These are phyloP conservation scores for Drosophila suzukii DNA, from an alignment of 1,140 invertebrate genomes.

Conservation along the genomic window DNA sequence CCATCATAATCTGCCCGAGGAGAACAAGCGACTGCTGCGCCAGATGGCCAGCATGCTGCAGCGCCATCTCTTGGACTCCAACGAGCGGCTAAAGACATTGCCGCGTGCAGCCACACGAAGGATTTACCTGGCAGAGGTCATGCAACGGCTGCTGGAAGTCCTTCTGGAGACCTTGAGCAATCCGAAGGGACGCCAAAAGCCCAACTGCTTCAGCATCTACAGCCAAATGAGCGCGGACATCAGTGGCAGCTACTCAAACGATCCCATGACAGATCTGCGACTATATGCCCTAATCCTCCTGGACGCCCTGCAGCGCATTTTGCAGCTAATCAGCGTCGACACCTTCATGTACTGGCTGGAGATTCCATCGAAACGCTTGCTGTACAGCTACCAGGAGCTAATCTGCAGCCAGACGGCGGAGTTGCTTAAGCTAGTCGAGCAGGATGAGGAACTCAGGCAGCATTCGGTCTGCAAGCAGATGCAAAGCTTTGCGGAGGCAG, in stretches of 20 bases:
- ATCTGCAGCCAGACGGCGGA: conserved; percentile 23
- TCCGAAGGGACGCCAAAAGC: not conserved
- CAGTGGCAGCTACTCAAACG: conserved; percentile 6
- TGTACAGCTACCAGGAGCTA: conserved; percentile 51
- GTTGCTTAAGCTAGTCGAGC: conserved; percentile 23
- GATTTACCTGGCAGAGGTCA: conserved; percentile 34
- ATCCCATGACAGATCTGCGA: not conserved
- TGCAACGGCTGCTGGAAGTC: conserved; percentile 20
- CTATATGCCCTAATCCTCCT: conserved; percentile 17
- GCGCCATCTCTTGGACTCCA: conserved; percentile 22
- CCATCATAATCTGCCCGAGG: not conserved
- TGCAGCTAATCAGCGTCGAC: conserved; percentile 58
- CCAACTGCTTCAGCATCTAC: conserved; percentile 18
- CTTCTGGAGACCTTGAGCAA: not conserved
- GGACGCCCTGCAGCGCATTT: conserved; percentile 56
- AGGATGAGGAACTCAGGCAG: not conserved
- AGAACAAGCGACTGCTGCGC: not conserved
- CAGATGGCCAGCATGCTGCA: conserved; percentile 29
- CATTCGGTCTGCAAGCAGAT: conserved; percentile 49
- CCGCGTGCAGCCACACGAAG: not conserved
- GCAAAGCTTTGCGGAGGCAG: conserved; percentile 42
- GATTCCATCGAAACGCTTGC: conserved; percentile 19
- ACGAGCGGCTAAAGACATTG: not conserved
- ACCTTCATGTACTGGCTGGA: conserved; percentile 71
- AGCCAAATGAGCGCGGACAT: conserved; percentile 2